Evolutionary conservation across 2,797 vertebrate species (phyloP).

Genomic region (Natrix natrix): DNA sequence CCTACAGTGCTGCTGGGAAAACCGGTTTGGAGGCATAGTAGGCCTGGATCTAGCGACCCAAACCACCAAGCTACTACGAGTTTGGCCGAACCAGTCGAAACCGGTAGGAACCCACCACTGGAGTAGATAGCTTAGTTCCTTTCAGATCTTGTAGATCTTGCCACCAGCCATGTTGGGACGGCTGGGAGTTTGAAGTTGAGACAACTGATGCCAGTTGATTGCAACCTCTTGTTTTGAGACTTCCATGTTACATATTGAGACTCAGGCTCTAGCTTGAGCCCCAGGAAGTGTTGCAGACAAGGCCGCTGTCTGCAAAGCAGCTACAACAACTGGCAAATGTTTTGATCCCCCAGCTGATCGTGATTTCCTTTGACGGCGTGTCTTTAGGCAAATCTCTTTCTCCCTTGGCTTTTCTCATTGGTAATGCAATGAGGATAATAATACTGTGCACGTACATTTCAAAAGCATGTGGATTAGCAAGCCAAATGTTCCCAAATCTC

Average conservation of each 20-base stretch:
- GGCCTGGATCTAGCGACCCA: too few species aligned
- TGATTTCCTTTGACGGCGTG: background rate
- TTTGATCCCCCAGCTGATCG: constrained; percentile 23
- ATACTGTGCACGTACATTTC: constrained; percentile 13
- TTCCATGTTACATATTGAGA: background rate
- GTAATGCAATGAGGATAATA: constrained; percentile 24
- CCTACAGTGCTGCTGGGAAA: too few species aligned
- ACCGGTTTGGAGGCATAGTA: too few species aligned
- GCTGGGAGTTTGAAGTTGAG: background rate
- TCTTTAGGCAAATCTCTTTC: constrained; percentile 21
- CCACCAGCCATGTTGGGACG: background rate
- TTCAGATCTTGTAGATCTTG: background rate
- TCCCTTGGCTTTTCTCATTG: background rate
- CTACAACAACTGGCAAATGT: background rate
- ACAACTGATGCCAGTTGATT: background rate
- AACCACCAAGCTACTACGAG: too few species aligned
- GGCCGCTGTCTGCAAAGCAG: background rate
- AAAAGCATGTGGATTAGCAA: constrained; percentile 17
- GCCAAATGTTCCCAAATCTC: constrained; percentile 21
- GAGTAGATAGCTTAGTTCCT: background rate
- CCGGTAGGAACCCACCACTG: too few species aligned
- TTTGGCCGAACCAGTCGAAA: too few species aligned
- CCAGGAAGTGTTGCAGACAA: background rate
- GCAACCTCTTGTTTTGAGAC: background rate
- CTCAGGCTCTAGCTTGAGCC: background rate